Conservation (phyloP, 2,888 invertebrate species). For the Alitta virens region DNA sequence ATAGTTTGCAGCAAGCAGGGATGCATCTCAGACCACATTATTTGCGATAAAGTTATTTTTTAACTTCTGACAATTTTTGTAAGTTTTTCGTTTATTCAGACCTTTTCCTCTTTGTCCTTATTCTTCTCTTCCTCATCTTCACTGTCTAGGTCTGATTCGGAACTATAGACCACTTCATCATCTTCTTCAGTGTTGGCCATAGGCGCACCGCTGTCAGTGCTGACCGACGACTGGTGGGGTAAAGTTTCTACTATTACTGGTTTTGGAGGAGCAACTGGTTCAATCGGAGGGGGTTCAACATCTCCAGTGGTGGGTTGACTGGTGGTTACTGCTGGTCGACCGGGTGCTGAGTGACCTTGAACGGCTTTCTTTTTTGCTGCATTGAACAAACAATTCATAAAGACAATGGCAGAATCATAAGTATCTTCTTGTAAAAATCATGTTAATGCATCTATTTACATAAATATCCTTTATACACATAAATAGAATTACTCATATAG, state of each 20-base stretch:
- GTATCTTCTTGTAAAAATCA: too few species aligned
- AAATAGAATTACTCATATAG: too few species aligned
- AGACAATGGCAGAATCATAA: too few species aligned
- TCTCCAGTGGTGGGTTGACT: not conserved
- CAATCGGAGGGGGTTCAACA: not conserved
- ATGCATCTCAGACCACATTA: too few species aligned
- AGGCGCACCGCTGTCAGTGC: not conserved
- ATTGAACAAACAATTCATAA: not conserved
- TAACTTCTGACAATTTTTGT: too few species aligned
- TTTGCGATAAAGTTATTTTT: too few species aligned
- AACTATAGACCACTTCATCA: conserved; percentile 26
- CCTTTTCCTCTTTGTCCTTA: conserved; percentile 27
- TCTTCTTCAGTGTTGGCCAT: not conserved
- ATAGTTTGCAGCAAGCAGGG: too few species aligned
- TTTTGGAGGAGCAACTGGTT: not conserved
- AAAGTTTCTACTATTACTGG: conserved; percentile 1
- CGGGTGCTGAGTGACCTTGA: too few species aligned
- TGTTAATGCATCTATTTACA: too few species aligned
- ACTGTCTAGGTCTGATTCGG: conserved; percentile 56
- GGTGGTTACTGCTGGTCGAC: too few species aligned
- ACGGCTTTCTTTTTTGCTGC: not conserved
- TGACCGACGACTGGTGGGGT: not conserved
- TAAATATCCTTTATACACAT: too few species aligned
- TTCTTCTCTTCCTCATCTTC: conserved; percentile 57
- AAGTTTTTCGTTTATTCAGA: not conserved